Base-by-base conservation (phyloP, 2,797 vertebrate species). In the Otus scops region DNA sequence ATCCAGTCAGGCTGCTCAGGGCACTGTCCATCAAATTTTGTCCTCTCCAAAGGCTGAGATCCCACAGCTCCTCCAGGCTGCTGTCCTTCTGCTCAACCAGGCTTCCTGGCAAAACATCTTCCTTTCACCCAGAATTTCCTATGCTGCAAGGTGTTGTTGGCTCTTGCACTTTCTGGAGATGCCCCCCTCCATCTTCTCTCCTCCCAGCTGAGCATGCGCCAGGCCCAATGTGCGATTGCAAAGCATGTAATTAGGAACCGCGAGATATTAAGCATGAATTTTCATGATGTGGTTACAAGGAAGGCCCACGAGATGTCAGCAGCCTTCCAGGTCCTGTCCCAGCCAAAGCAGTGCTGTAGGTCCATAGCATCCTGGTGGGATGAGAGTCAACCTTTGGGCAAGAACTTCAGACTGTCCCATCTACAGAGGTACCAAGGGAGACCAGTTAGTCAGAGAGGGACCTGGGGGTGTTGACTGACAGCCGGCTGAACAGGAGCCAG, bases 271-370 rank as follows among this genome's bases (percentile, higher is more conserved):
- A 53, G 47, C 7, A 47, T 5, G 30, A 51, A 47, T 78, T 43
- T n/a, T 22, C 38, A n/a, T 7, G 15, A 17, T 88, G 95, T 21
- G 27, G 16, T 83, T 97, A 89, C 95, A 80, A 34, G 69, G 22
- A 93, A 85, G 11, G 56, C 41, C 93, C 97, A 93, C 75, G 2
- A 97, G 95, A 93, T 94, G 96, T 91, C 96, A 96, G 94, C 86
- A 96, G 89, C 64, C 32, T 54, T 23, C 77, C 83, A 92, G 53
- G 13, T 82, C 36, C 75, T 51, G 38, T 43, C 22, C 50, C 3
- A 4, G 23, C 12, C 69, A 18, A 7, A 79, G 32, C 28, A 48
- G 24, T 7, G 9, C 38, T 15, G 23, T 24, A 11, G 12, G 11
- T 20, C 24, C 67, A 57, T 3, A 7, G 63, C 23, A 41, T 38